Base-by-base conservation (phyloP, 2,113 vertebrate genomes). In the Lophochroa leadbeateri region DNA sequence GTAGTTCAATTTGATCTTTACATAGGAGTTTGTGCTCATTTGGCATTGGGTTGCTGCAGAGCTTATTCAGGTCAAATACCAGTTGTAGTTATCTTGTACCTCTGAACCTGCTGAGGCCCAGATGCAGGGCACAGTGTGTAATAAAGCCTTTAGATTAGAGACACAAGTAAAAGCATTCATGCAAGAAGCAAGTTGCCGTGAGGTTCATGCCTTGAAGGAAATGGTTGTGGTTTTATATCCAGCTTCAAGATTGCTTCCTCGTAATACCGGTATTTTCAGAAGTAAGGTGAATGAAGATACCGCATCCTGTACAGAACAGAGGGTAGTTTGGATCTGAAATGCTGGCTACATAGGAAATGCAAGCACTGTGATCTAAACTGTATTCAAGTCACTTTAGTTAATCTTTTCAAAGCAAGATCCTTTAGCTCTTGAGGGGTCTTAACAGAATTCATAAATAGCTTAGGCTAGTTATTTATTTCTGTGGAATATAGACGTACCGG, bases 51-150 rank as follows among this genome's bases (percentile, higher is more conserved):
- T 28, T 94, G 69, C 43, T 75, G 13, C n/a, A 71, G 37, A 31
- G 35, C 16, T 81, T 93, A 72, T 91, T 87, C 37, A 49, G 72
- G 81, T 92, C 74, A 92, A 82, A 85, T 82, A 87, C 18, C 74
- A 67, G 77, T 17, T 87, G 65, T 72, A 94, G 55, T 82, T 83
- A 20, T 58, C 31, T 89, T 70, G 44, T 87, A 82, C 44, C 33
- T 76, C 67, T 85, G 58, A 95, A 92, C 57, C 21, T 89, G 39
- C 74, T 95, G 94, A 67, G 86, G 20, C 39, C 52, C 84, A 95
- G 82, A 89, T 87, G 87, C 82, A 91, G 70, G 84, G 37, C 89
- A 86, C 86, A 91, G 83, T 71, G 33, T 84, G 69, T 63, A 88
- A 71, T 74, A 96, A 93, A 93, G 19, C 31, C 46, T 95, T 71